Conservation (phyloP, 2,113 vertebrate genomes). For the Sylvietta virens region DNA sequence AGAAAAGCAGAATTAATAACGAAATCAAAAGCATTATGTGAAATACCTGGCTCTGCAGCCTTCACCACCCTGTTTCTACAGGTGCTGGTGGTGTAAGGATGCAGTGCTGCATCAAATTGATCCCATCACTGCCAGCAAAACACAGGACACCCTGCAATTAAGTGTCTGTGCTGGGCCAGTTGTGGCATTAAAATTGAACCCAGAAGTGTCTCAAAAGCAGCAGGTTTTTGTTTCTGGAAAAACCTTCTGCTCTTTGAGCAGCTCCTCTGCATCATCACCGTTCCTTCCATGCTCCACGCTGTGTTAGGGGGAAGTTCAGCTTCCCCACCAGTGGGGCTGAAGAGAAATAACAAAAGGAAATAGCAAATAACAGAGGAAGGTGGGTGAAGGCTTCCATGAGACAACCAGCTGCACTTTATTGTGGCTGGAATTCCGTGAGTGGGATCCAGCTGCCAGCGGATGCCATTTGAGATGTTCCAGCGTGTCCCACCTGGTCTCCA, state of each 20-base stretch:
- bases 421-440: neutral
- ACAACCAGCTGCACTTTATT: neutral
- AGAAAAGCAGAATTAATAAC: neutral
- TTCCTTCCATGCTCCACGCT: neutral
- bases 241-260: neutral
- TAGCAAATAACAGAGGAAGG: neutral
- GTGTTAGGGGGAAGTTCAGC: neutral
- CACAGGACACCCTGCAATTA: neutral
- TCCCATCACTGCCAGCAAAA: neutral
- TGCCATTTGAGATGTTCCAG: neutral
- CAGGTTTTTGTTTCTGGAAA: neutral
- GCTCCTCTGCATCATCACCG: neutral
- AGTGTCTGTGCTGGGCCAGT: neutral
- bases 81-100: neutral
- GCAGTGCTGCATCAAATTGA: neutral
- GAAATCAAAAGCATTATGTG: neutral
- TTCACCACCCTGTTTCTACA: neutral
- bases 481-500: neutral
- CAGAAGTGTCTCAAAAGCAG: neutral
- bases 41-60: neutral
- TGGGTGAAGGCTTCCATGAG: neutral
- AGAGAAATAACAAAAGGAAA: too few species aligned
- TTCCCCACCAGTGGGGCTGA: rapidly evolving
- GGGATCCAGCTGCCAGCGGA: neutral
- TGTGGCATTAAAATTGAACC: neutral